Conservation (phyloP, 2,113 vertebrate genomes). For the Synchiropus splendidus region DNA sequence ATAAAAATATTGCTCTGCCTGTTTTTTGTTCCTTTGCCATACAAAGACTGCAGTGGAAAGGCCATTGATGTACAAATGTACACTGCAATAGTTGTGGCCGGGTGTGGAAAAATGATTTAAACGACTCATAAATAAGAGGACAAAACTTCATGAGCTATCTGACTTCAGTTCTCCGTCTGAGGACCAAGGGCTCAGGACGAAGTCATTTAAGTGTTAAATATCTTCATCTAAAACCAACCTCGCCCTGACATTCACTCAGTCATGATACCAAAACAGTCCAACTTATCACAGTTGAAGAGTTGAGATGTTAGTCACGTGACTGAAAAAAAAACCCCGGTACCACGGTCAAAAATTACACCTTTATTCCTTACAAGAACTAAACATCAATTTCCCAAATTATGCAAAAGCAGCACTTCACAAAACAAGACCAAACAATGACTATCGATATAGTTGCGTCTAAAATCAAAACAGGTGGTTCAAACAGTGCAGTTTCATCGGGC, state of each 20-base stretch:
- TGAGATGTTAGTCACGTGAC: background rate
- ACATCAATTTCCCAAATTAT: slow-evolving; percentile 54
- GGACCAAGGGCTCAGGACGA: too few relatives aligned
- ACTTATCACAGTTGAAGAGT: too few relatives aligned
- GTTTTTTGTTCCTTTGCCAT: slow-evolving; percentile 12
- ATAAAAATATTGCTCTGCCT: slow-evolving; percentile 58
- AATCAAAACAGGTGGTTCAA: slow-evolving; percentile 14
- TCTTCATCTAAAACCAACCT: too few relatives aligned
- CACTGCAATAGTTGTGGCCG: too few relatives aligned
- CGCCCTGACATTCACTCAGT: too few relatives aligned
- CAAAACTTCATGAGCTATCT: too few relatives aligned
- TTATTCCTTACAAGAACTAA: slow-evolving; percentile 59
- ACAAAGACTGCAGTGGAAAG: slow-evolving; percentile 7
- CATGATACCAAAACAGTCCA: too few relatives aligned
- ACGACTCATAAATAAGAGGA: too few relatives aligned
- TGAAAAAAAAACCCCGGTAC: background rate
- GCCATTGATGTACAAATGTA: too few relatives aligned
- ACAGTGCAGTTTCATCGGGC: slow-evolving; percentile 1
- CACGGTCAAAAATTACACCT: slow-evolving; percentile 48
- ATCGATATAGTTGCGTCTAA: slow-evolving; percentile 27
- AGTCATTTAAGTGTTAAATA: too few relatives aligned
- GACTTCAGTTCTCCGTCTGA: too few relatives aligned
- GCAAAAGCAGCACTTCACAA: slow-evolving; percentile 59
- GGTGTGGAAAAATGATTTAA: too few relatives aligned
- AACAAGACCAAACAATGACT: slow-evolving; percentile 53